phyloP scores from a whole-genome alignment of 2,113 vertebrate species.

The Corythaeola cristata region DNA sequence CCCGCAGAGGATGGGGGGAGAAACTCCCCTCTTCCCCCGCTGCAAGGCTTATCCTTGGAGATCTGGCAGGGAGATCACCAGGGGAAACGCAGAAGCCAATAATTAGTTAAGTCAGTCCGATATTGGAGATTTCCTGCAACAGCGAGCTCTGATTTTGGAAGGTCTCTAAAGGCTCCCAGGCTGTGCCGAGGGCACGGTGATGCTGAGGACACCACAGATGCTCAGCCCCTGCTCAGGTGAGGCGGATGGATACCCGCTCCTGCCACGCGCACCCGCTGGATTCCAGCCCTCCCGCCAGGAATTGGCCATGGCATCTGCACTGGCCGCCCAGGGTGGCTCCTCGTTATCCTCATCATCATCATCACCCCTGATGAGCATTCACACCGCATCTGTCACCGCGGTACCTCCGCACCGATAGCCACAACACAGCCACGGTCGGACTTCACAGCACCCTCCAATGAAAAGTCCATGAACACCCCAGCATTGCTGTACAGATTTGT shows the following conservation, averaged over 20 bases:
- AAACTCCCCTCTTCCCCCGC: neutral
- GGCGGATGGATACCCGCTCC: accelerated
- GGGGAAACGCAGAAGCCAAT: accelerated
- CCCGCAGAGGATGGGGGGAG: neutral
- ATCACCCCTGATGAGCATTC: neutral
- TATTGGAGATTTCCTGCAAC: neutral
- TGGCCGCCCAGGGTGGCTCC: neutral
- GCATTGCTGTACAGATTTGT: neutral
- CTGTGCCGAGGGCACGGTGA: accelerated
- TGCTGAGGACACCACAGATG: accelerated
- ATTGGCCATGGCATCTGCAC: neutral
- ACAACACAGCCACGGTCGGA: accelerated
- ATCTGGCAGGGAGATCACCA: neutral
- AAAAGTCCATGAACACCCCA: neutral
- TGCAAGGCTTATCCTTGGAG: neutral
- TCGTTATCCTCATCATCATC: neutral
- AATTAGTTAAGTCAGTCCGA: neutral
- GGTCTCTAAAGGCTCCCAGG: neutral
- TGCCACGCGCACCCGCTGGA: neutral
- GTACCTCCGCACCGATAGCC: accelerated
- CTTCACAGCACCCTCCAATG: neutral
- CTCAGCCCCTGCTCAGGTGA: neutral
- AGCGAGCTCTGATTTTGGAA: neutral
- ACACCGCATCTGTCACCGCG: neutral
- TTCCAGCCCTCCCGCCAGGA: too few species aligned